Percentiles rank a stretch among this genome's conserved stretches.
phyloP scores from a whole-genome alignment of 2,797 vertebrate species.

The Rhynchonycteris naso region DNA sequence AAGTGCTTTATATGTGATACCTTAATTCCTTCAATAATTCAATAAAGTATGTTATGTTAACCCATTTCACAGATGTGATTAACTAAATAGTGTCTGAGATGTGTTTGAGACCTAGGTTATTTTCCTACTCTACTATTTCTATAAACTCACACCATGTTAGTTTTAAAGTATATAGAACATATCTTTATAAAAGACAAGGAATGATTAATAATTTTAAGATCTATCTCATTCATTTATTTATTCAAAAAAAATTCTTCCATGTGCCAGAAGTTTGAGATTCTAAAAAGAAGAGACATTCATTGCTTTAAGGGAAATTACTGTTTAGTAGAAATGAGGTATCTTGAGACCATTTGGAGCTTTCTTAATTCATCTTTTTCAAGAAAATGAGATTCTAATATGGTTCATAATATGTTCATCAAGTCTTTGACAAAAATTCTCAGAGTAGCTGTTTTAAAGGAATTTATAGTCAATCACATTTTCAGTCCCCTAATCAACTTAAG shows the following conservation, averaged over 20 bases:
- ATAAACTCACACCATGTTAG: background rate
- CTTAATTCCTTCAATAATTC: background rate
- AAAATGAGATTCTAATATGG: background rate
- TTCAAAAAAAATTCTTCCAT: background rate
- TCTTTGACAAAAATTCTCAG: background rate
- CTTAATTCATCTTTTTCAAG: background rate
- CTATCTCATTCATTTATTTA: background rate
- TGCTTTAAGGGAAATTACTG: background rate
- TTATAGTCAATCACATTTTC: background rate
- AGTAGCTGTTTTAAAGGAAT: background rate
- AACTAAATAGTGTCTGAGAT: background rate
- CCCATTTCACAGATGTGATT: background rate
- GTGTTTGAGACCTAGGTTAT: background rate
- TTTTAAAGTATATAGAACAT: background rate
- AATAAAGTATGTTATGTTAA: background rate
- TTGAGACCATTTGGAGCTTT: background rate
- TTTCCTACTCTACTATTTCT: background rate
- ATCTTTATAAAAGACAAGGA: slow-evolving; percentile 28
- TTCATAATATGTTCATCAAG: background rate
- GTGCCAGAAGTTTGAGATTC: background rate
- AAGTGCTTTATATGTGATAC: background rate
- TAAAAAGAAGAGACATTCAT: background rate
- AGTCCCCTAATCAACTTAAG: background rate
- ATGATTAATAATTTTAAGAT: background rate
- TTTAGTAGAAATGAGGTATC: slow-evolving; percentile 3